Evolutionary conservation across 2,113 vertebrate species (phyloP).

Genomic region (Siniperca chuatsi): DNA sequence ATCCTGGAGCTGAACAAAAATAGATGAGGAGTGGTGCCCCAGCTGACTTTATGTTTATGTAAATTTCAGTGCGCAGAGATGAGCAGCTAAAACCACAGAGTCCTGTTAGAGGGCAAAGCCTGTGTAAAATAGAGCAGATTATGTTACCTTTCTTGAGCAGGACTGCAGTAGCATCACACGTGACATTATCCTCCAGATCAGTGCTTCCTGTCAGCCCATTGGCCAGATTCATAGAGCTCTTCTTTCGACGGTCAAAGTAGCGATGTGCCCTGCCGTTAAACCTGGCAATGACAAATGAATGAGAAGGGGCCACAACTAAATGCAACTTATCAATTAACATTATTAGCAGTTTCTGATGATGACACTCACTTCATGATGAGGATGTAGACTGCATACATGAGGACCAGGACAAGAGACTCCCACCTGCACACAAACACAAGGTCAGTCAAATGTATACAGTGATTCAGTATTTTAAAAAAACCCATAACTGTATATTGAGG

Average conservation of each 20-base stretch:
- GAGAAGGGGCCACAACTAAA: background rate
- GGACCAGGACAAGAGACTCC: slow-evolving; percentile 92
- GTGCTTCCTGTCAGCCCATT: slow-evolving; percentile 90
- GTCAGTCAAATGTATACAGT: background rate
- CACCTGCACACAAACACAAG: slow-evolving; percentile 85
- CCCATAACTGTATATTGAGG: fast-evolving
- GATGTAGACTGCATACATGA: slow-evolving; percentile 95
- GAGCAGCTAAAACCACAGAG: slow-evolving; percentile 37
- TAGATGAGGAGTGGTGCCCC: slow-evolving; percentile 27
- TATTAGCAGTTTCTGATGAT: background rate
- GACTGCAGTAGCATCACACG: slow-evolving; percentile 92
- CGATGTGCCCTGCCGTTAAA: slow-evolving; percentile 89
- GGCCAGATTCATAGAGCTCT: slow-evolving; percentile 89
- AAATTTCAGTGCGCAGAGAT: slow-evolving; percentile 28
- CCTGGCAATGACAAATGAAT: slow-evolving; percentile 54
- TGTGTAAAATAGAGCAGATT: slow-evolving; percentile 9
- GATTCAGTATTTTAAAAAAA: background rate
- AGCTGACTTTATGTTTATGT: slow-evolving; percentile 37
- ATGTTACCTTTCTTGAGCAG: slow-evolving; percentile 92
- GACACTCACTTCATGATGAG: slow-evolving; percentile 95
- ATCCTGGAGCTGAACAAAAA: slow-evolving; percentile 20
- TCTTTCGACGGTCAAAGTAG: slow-evolving; percentile 89
- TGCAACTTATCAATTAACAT: background rate
- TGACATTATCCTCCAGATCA: slow-evolving; percentile 90
- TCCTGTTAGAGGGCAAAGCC: slow-evolving; percentile 30